Evolutionary conservation across 2,113 vertebrate species (phyloP), one percentile per base, ranked within the genome.

Genomic region (Falco punctatus): DNA sequence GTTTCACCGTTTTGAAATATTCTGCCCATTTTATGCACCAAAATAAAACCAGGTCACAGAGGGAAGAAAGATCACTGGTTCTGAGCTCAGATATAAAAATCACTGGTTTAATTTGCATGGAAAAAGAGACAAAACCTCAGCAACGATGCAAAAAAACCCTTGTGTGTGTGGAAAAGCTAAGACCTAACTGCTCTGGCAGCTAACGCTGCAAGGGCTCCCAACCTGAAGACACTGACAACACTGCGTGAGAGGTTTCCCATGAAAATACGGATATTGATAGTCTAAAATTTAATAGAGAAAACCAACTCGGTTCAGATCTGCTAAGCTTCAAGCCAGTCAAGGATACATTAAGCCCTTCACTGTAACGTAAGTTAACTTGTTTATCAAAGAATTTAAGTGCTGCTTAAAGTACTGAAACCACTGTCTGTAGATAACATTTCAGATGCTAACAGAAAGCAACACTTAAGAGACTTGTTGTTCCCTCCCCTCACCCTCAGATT

Each of bases 351-450:
- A 96, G 91, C 64, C 72, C 67, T 93, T 69, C 1, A 19, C 83
- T 86, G 64, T 95, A 96, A 97, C 92, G 90, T 81, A 84, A 95
- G 97, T 95, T 96, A 97, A 97, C 81, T 95, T 89, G 92, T 93
- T 97, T 96, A 97, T 59, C 90, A 96, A 91, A 93, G 83, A 89
- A 88, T 84, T 85, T 95, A 95, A 93, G 92, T 67, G 83, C 88
- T 91, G 52, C 79, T 95, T 96, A 59, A 90, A 81, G 92, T 69
- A 92, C 52, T 87, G 64, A 86, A 97, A 81, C 69, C 61, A 67
- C 78, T 33, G 28, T 70, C 86, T 55, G 69, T 7, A 95, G 91
- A 84, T 48, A 91, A 28, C 52, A 78, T 77, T 86, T 92, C 75
- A 77, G 69, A 92, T 86, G 64, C 32, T 16, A 87, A 44, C 52